Percentiles rank a stretch among this genome's conserved stretches.
Conservation (phyloP, 2,888 invertebrate genomes). For the Chouioia cunea region DNA sequence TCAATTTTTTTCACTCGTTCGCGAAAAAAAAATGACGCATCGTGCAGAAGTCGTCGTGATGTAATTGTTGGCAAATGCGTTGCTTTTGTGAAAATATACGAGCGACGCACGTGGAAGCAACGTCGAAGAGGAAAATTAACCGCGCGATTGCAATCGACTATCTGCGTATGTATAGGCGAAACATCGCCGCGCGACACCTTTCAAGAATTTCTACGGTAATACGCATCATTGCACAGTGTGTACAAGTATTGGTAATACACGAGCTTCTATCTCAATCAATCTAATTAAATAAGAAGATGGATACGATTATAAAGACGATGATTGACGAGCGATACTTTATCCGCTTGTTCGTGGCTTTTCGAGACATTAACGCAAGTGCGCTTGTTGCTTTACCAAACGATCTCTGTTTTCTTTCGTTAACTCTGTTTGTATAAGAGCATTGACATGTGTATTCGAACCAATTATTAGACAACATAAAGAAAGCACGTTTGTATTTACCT, state of each 20-base stretch:
- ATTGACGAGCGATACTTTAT: not conserved
- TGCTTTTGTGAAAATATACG: constrained; percentile 4
- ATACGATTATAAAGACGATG: not conserved
- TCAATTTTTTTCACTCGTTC: no score
- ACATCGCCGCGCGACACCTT: not conserved
- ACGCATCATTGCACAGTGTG: no score
- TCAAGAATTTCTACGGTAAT: not conserved
- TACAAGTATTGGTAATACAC: not conserved
- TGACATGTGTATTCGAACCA: no score
- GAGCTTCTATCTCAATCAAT: constrained; percentile 16
- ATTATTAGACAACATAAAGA: no score
- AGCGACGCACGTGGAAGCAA: constrained; percentile 2
- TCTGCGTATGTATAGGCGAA: constrained; percentile 11
- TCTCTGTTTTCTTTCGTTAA: no score
- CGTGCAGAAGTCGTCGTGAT: not conserved
- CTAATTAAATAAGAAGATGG: constrained; percentile 23
- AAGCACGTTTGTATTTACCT: no score
- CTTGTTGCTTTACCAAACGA: constrained; percentile 23
- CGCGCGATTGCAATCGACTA: constrained; percentile 12
- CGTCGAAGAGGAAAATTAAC: constrained; percentile 10
- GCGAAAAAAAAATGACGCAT: no score
- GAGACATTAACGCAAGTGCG: constrained; percentile 29
- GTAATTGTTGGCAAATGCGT: constrained; percentile 7
- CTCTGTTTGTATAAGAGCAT: no score
- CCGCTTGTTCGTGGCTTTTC: no score